Percentiles rank a stretch among this genome's conserved stretches.
Evolutionary conservation across 1,140 invertebrate species (phyloP).

Genomic region (Drosophila melanogaster): DNA sequence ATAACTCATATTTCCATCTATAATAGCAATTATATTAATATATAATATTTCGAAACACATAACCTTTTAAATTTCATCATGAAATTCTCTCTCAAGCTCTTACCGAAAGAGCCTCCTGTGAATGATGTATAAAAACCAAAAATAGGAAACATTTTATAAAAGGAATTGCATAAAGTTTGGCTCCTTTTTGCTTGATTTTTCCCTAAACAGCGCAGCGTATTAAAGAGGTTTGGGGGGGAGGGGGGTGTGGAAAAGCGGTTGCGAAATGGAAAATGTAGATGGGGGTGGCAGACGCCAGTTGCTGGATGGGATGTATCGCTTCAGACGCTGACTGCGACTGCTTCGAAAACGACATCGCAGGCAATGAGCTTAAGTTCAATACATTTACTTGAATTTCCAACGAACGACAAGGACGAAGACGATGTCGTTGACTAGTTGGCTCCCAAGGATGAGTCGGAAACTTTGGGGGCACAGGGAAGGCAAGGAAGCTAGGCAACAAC

Average conservation of each 20-base stretch:
- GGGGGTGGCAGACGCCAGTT: background rate
- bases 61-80: background rate
- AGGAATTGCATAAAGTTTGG: conserved; percentile 74
- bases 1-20: no score
- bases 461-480: background rate
- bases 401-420: conserved; percentile 54
- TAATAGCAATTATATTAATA: no score
- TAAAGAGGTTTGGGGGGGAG: conserved; percentile 37
- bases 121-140: conserved; percentile 58
- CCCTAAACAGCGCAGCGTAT: conserved; percentile 59
- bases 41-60: background rate
- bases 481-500: background rate
- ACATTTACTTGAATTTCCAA: conserved; percentile 80
- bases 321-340: conserved; percentile 44
- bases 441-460: conserved; percentile 37
- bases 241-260: conserved; percentile 12
- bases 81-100: background rate
- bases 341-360: conserved; percentile 62
- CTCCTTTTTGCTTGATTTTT: conserved; percentile 17
- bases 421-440: conserved; percentile 78
- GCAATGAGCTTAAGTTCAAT: conserved; percentile 83
- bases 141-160: conserved; percentile 76
- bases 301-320: conserved; percentile 36
- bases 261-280: conserved; percentile 7
- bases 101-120: background rate